Conservation (phyloP, 2,888 invertebrate genomes). For the Cataglyphis rosenhaueri region DNA sequence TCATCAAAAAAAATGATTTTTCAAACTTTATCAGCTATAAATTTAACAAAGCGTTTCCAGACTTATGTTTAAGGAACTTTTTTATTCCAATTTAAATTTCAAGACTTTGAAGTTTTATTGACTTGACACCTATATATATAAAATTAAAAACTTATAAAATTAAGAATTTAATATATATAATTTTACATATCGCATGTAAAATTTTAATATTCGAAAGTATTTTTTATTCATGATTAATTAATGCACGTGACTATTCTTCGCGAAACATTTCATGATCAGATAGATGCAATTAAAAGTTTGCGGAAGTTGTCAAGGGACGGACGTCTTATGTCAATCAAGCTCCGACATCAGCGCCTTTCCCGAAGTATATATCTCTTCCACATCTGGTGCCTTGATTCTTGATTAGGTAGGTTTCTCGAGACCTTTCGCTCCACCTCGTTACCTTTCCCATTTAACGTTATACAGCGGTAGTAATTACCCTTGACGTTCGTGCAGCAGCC, state of each 20-base stretch:
- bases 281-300: not conserved
- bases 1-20: too few species aligned
- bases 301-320: not conserved
- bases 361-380: not conserved
- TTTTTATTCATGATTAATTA: not conserved
- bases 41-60: too few species aligned
- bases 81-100: too few species aligned
- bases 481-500: not conserved
- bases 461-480: conserved; percentile 14
- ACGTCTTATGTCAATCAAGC: not conserved
- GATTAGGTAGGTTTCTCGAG: conserved; percentile 16
- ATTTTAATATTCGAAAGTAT: too few species aligned
- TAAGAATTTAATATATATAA: too few species aligned
- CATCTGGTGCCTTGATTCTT: not conserved
- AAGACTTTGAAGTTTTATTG: too few species aligned
- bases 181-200: too few species aligned
- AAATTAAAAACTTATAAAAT: too few species aligned
- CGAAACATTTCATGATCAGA: not conserved
- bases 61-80: too few species aligned
- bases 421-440: conserved; percentile 34
- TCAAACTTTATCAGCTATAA: too few species aligned
- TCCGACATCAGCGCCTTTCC: not conserved
- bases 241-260: not conserved
- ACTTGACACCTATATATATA: too few species aligned
- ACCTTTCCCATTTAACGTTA: conserved; percentile 47